phyloP scores from a whole-genome alignment of 1,140 invertebrate genomes.

The Polyergus mexicanus region DNA sequence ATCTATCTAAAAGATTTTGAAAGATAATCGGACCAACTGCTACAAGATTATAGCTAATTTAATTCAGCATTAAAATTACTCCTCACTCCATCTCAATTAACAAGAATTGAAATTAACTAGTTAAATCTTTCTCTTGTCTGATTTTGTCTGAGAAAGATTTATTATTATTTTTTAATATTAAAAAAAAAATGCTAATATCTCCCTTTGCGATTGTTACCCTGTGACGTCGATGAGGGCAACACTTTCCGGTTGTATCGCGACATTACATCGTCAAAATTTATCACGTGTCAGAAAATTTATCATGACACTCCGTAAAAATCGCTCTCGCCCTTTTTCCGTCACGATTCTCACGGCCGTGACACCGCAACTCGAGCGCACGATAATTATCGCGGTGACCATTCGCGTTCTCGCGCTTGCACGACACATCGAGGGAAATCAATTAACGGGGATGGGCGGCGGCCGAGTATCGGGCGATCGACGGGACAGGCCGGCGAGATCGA shows the following conservation, averaged over 20 bases:
- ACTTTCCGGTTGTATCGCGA: neutral
- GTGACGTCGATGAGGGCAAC: neutral
- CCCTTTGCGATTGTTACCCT: neutral
- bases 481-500: constrained; percentile 65
- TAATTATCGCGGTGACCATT: constrained; percentile 69
- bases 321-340: constrained; percentile 61
- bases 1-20: neutral
- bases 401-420: constrained; percentile 31
- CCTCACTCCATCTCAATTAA: neutral
- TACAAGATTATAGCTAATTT: neutral
- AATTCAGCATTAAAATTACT: neutral
- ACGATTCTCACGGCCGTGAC: constrained; percentile 51
- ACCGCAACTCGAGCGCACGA: constrained; percentile 66
- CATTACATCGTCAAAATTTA: constrained; percentile 52
- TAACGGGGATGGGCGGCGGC: constrained; percentile 50
- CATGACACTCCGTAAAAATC: constrained; percentile 50
- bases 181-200: neutral
- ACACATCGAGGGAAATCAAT: constrained; percentile 70
- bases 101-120: neutral
- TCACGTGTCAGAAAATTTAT: constrained; percentile 38
- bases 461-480: constrained; percentile 57
- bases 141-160: neutral
- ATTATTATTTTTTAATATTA: neutral
- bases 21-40: neutral
- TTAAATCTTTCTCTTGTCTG: neutral